Evolutionary conservation across 2,888 invertebrate species (phyloP).

Genomic region (Tuberolachnus salignus): DNA sequence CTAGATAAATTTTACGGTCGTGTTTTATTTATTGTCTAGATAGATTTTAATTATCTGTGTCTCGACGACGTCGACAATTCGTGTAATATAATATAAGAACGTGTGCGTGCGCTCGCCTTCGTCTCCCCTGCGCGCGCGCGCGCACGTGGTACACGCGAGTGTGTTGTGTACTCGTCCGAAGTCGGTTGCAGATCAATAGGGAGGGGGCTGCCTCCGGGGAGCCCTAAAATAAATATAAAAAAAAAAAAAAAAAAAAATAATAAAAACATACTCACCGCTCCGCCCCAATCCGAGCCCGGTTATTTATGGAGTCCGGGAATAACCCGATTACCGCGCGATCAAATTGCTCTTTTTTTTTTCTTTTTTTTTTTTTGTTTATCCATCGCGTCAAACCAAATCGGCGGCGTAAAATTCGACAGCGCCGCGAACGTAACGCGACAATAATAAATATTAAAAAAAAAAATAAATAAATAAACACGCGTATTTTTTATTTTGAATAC

Average conservation of each 20-base stretch:
- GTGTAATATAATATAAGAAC: too few species aligned
- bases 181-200: slow-evolving; percentile 50
- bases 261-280: too few species aligned
- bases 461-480: background rate
- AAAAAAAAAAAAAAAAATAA: slow-evolving; percentile 13
- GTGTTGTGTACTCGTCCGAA: slow-evolving; percentile 7
- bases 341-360: slow-evolving; percentile 45
- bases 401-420: slow-evolving; percentile 36
- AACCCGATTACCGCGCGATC: slow-evolving; percentile 46
- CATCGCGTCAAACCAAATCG: slow-evolving; percentile 42
- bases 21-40: too few species aligned
- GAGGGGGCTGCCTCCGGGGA: slow-evolving; percentile 38
- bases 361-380: too few species aligned
- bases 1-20: too few species aligned
- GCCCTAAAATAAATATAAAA: slow-evolving; percentile 29
- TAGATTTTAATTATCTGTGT: too few species aligned
- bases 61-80: background rate
- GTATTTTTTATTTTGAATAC: slow-evolving; percentile 16
- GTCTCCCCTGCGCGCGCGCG: background rate
- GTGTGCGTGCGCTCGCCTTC: background rate
- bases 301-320: slow-evolving; percentile 51
- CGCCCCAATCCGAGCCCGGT: background rate
- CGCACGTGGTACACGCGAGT: background rate
- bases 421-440: background rate
- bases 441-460: background rate